Conservation (phyloP, 1,140 invertebrate genomes). For the Luehdorfia chinensis region DNA sequence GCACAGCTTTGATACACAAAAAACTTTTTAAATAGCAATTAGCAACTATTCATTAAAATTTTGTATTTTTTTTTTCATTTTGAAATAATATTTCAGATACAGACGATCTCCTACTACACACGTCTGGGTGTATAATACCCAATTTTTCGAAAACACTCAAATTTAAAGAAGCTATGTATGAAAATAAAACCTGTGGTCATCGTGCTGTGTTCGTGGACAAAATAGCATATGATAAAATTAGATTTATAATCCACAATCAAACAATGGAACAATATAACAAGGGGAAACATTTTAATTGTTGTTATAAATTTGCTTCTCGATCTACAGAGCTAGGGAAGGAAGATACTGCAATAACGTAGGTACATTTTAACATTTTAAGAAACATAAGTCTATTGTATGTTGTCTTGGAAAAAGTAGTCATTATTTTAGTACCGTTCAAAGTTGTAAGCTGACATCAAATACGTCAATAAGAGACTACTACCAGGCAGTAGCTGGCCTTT, state of each 20-base stretch:
- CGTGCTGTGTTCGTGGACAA: constrained; percentile 37
- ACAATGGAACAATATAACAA: constrained; percentile 31
- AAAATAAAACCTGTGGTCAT: constrained; percentile 27
- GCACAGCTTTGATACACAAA: no score
- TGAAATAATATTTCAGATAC: constrained; percentile 30
- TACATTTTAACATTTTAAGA: no score
- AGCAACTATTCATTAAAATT: no score
- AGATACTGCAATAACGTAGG: constrained; percentile 32
- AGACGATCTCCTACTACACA: constrained; percentile 44
- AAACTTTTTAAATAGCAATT: no score
- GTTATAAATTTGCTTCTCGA: constrained; percentile 33
- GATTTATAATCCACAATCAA: constrained; percentile 31
- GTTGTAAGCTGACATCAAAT: no score
- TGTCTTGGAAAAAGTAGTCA: no score
- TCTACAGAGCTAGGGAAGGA: constrained; percentile 17
- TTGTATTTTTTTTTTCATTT: no score
- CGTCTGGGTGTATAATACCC: constrained; percentile 56
- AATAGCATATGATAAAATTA: constrained; percentile 27
- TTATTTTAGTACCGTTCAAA: no score
- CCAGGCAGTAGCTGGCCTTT: no score
- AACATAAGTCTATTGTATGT: no score
- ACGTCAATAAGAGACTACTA: no score
- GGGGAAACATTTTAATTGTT: constrained; percentile 32
- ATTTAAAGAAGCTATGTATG: constrained; percentile 26
- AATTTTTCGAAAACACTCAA: constrained; percentile 44